A percentile compares a stretch with the other conserved stretches of the same genome.
These are phyloP conservation scores for Drosophila mayri DNA, from an alignment of 1,140 invertebrate species.

Conservation along the genomic window DNA sequence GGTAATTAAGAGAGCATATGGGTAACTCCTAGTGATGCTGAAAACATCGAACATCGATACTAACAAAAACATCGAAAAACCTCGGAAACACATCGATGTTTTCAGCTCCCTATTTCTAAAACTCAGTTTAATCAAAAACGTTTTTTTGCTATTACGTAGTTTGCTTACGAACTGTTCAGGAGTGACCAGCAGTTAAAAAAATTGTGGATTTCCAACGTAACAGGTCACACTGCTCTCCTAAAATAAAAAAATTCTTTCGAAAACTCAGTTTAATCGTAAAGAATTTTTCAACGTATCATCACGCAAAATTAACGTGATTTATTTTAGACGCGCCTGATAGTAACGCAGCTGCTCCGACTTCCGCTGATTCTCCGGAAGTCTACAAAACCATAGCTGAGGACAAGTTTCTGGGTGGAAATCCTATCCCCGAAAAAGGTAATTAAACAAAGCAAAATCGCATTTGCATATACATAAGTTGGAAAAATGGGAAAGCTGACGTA, in stretches of 20 bases:
- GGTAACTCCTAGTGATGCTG: too few relatives aligned
- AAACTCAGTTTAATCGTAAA: background rate
- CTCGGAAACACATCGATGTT: too few relatives aligned
- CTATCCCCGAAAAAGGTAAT: conserved; percentile 53
- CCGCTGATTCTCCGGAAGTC: conserved; percentile 32
- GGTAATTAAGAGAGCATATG: too few relatives aligned
- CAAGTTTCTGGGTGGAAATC: conserved; percentile 33
- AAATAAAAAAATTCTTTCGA: background rate
- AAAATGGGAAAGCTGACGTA: conserved; percentile 57
- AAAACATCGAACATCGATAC: too few relatives aligned
- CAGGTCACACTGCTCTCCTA: background rate
- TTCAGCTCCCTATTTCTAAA: too few relatives aligned
- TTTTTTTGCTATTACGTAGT: background rate
- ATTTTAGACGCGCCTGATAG: conserved; percentile 20
- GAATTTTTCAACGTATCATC: conserved; percentile 5
- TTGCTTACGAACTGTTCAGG: background rate
- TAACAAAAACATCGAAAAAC: too few relatives aligned
- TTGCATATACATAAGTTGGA: conserved; percentile 4
- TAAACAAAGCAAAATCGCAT: conserved; percentile 5
- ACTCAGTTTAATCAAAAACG: too few relatives aligned
- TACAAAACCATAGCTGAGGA: conserved; percentile 66
- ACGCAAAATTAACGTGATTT: conserved; percentile 1
- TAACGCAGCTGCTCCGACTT: conserved; percentile 21
- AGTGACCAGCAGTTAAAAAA: background rate
- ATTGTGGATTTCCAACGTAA: too few relatives aligned